Evolutionary conservation across 2,888 invertebrate species (phyloP).

Genomic region (Acrobasis suavella): DNA sequence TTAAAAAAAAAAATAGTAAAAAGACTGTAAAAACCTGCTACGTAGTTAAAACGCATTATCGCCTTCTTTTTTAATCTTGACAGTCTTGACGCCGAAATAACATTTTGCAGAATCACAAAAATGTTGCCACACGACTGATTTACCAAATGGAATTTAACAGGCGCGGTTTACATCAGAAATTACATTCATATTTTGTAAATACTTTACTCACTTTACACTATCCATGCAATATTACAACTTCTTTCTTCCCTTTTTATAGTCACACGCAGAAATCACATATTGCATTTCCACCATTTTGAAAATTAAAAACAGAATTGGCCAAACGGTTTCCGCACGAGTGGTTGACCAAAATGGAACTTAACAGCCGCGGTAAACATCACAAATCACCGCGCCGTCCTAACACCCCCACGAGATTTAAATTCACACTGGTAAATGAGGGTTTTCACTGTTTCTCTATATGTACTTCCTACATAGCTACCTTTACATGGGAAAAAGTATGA

Average conservation of each 20-base stretch:
- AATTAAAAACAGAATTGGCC: constrained; percentile 75
- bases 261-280: too few relatives aligned
- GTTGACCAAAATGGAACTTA: constrained; percentile 73
- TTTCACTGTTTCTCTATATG: constrained; percentile 42
- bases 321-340: constrained; percentile 73
- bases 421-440: constrained; percentile 58
- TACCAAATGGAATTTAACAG: not conserved
- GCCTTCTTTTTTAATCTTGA: too few relatives aligned
- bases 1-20: too few relatives aligned
- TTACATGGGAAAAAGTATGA: constrained; percentile 6
- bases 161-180: not conserved
- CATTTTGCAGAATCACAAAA: not conserved
- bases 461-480: not conserved
- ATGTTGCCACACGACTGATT: not conserved
- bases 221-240: too few relatives aligned
- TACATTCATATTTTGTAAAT: not conserved
- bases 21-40: too few relatives aligned
- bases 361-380: constrained; percentile 80
- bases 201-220: too few relatives aligned
- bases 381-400: constrained; percentile 75
- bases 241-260: too few relatives aligned
- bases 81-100: too few relatives aligned
- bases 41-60: too few relatives aligned
- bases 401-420: constrained; percentile 78
- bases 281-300: constrained; percentile 55